Evolutionary conservation across 2,113 vertebrate species (phyloP), one percentile per base, ranked within the genome.

Genomic region (Cnemophilus loriae): DNA sequence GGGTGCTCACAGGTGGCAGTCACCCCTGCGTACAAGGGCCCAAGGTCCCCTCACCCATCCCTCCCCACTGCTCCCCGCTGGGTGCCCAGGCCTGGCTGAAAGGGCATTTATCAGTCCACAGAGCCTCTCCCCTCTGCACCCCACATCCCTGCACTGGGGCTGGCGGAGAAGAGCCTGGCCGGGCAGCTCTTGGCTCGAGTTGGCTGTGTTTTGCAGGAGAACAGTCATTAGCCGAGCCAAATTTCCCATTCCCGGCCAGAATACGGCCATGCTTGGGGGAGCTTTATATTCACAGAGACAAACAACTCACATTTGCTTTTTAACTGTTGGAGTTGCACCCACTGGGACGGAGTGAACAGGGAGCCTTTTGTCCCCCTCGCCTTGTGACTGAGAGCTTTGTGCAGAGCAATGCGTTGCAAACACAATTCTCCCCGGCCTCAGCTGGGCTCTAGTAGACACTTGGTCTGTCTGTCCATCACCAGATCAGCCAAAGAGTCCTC

Each of bases 341-440:
- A 95, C 64, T 39, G 94, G 84, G 93, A 94, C 91, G n/a, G 67
- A 60, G 82, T 6, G 3, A 97, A 97, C 93, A 97, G 97, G 96
- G 95, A 91, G 64, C 82, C 93, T 87, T 97, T 95, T 97, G 97
- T 97, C 76, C 92, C 87, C 35, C 60, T 73, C 8, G 86, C 90
- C 95, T 97, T 81, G 95, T 95, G 95, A 97, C 97, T 95, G 93
- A 52, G 13, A 93, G 76, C 87, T 95, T 90, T 76, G 85, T 75
- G 86, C 78, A 96, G 77, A 96, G 96, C 92, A 94, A 89, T 87
- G 85, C 71, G 42, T 86, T 92, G 92, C 93, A 94, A 95, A 88
- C 95, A 89, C 87, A 95, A 97, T 96, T 97, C 87, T 95, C 92
- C 65, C 69, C 30, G 39, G 96, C 87, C 79, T 95, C 94, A 94